Percentiles rank a stretch among this genome's conserved stretches.
Conservation (phyloP, 1,140 invertebrate genomes). For the Cephus cinctus region DNA sequence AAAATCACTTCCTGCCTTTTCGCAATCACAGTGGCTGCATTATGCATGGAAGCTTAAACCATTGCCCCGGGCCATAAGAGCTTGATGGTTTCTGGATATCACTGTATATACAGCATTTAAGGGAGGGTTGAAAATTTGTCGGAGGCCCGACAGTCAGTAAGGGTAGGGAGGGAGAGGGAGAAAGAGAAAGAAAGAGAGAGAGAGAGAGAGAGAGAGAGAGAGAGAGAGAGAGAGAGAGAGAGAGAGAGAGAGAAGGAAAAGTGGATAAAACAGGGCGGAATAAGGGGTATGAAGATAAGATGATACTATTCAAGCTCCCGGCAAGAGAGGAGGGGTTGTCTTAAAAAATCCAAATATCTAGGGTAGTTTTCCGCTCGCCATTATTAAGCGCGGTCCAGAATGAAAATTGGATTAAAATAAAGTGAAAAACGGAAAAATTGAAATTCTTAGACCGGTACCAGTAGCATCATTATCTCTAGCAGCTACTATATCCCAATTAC, state of each 20-base stretch:
- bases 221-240: conserved; percentile 1
- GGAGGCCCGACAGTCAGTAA: background rate
- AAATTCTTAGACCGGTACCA: too few species aligned
- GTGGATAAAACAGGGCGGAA: conserved; percentile 16
- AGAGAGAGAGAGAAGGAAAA: conserved; percentile 11
- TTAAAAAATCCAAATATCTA: too few species aligned
- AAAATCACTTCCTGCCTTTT: conserved; percentile 27
- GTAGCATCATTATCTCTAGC: too few species aligned
- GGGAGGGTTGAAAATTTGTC: conserved; percentile 1
- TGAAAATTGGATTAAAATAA: too few species aligned
- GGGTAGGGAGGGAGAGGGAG: background rate
- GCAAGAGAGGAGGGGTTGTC: too few species aligned
- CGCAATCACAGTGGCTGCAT: conserved; percentile 15
- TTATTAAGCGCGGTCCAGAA: too few species aligned
- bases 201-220: background rate
- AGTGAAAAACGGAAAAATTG: too few species aligned
- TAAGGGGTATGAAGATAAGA: too few species aligned
- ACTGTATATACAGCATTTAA: background rate
- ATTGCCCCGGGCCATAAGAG: too few species aligned
- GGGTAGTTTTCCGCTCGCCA: too few species aligned
- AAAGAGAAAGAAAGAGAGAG: conserved; percentile 7
- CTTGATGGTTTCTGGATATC: background rate
- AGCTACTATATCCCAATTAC: too few species aligned
- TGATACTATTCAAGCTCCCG: too few species aligned
- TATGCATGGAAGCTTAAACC: background rate